Base-by-base conservation (phyloP, 1,140 invertebrate species). In the Papilio glaucus region DNA sequence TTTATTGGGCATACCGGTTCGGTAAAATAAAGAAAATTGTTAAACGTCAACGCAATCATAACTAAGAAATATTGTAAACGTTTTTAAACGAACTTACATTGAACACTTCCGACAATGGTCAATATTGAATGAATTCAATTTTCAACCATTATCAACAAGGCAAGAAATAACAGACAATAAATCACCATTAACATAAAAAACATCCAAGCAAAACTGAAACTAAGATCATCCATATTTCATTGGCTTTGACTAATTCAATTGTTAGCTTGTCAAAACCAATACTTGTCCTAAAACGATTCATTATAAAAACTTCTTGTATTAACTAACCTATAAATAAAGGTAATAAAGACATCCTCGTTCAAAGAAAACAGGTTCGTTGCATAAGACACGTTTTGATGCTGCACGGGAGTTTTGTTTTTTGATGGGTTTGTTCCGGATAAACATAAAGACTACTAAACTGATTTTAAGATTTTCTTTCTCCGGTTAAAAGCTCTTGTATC, bases 131-230 rank as follows among this genome's bases (percentile, higher is more conserved):
- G 4, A 71, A 60, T n/a, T 76, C 69, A 79, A 72, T 77, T 45
- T 38, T 81, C 77, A 72, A 86, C 57, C 83, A 86, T 85, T 53
- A 84, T 78, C n/a, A 82, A 37, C 24, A 87, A 72, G 8, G 79
- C 72, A 33, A 87, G 77, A 62, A 83, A 85, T 38, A 82, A 57
- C 7, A 84, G 70, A 42, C 68, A 73, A 71, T 77, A 83, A 21
- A 87, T 53, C 26, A 82, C 62, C 69, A 80, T 80, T 10, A 83
- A 26, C 2, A 74, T 10, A 73, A 80, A 61, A 61, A 87, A 85
- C 13, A 83, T 78, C 78, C 75, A 81, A n/a, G 80, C 71, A 60
- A 85, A 81, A 57, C 42, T 38, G 0, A 71, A 21, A 7, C 78
- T 77, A 33, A 84, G 72, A 0, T 85, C 82, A 26, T 85, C 85